Evolutionary conservation across 2,797 vertebrate genomes (phyloP).

Genomic region (Arctocebus calabarensis): DNA sequence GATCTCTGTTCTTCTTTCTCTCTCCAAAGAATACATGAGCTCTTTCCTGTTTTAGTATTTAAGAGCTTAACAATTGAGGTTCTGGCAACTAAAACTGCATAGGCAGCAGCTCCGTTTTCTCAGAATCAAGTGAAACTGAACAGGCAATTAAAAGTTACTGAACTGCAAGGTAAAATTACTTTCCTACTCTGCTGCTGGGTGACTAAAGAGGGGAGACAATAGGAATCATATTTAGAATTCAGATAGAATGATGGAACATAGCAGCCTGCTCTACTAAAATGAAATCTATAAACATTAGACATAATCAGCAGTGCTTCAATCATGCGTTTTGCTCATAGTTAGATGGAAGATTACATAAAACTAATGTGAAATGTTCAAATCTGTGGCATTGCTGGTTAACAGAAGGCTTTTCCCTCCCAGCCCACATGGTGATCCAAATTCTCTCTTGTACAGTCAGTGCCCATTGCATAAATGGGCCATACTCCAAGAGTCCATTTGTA

Average conservation of each 20-base stretch:
- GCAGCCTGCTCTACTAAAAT: slow-evolving; percentile 75
- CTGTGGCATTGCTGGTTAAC: slow-evolving; percentile 73
- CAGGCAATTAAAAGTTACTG: slow-evolving; percentile 84
- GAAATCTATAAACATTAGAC: slow-evolving; percentile 80
- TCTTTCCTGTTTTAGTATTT: slow-evolving; percentile 28
- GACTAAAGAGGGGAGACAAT: slow-evolving; percentile 71
- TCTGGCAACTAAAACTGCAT: slow-evolving; percentile 57
- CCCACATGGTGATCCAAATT: slow-evolving; percentile 63
- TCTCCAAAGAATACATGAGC: background rate
- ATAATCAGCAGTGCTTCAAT: slow-evolving; percentile 75
- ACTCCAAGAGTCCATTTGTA: slow-evolving; percentile 38
- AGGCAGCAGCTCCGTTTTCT: slow-evolving; percentile 73
- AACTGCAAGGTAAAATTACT: slow-evolving; percentile 78
- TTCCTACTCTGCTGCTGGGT: slow-evolving; percentile 69
- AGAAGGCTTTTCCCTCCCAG: slow-evolving; percentile 72
- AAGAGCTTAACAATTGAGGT: slow-evolving; percentile 55
- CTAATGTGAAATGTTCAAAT: slow-evolving; percentile 81
- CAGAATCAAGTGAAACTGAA: slow-evolving; percentile 79
- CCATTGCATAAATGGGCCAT: slow-evolving; percentile 53
- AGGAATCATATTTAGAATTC: slow-evolving; percentile 78
- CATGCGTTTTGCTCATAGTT: slow-evolving; percentile 75
- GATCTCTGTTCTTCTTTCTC: background rate
- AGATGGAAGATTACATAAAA: slow-evolving; percentile 82
- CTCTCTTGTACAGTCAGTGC: slow-evolving; percentile 66
- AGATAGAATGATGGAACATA: slow-evolving; percentile 69